A percentile compares a stretch with the other conserved stretches of the same genome.
Evolutionary conservation across 2,888 invertebrate genomes (phyloP).

Genomic region (Doris montereyensis): DNA sequence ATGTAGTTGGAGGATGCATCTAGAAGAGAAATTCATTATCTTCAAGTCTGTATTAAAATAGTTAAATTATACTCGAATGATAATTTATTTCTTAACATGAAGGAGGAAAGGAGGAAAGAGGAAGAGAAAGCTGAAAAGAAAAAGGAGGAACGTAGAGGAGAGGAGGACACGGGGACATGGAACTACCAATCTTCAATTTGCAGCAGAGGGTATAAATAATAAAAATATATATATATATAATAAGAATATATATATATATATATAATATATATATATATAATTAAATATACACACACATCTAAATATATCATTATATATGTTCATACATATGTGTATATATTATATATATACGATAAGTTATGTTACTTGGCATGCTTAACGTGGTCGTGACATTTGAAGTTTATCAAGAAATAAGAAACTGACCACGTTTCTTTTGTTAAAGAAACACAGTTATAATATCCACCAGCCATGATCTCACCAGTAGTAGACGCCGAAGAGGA

Average conservation of each 20-base stretch:
- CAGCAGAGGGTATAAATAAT: too few species aligned
- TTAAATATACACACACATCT: neutral
- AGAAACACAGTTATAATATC: neutral
- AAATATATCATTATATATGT: neutral
- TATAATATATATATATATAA: neutral
- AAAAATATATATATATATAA: too few species aligned
- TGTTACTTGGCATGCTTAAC: neutral
- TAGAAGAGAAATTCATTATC: too few species aligned
- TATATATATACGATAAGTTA: neutral
- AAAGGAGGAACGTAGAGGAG: neutral
- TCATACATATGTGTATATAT: neutral
- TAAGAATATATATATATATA: neutral
- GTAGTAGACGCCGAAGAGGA: conserved; percentile 52
- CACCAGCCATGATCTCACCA: conserved; percentile 48
- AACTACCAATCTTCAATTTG: too few species aligned
- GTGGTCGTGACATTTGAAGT: neutral
- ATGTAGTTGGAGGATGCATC: too few species aligned
- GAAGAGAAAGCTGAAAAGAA: too few species aligned
- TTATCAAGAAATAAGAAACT: neutral
- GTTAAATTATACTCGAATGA: too few species aligned
- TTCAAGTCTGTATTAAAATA: too few species aligned
- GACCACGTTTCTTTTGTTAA: neutral
- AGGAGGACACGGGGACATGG: neutral
- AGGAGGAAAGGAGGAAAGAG: neutral
- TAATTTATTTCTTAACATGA: neutral